These are phyloP conservation scores for Anthonomus grandis DNA, from an alignment of 1,140 invertebrate genomes.

Conservation along the genomic window DNA sequence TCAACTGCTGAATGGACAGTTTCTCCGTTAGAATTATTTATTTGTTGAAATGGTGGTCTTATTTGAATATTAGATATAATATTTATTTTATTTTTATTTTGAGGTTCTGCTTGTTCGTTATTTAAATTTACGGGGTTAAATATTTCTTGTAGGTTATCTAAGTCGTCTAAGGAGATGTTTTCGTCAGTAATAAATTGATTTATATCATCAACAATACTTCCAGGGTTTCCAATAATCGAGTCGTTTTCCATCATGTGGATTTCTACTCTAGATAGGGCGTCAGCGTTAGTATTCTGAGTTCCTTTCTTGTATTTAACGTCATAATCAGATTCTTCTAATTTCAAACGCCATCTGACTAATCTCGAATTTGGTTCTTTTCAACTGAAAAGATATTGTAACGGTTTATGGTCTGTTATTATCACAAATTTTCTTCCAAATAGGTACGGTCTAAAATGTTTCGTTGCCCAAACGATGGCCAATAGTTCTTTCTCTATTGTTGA, in stretches of 20 bases:
- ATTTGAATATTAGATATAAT: no score
- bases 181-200: no score
- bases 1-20: no score
- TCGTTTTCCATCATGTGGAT: conserved; percentile 1
- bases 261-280: conserved; percentile 9
- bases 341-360: conserved; percentile 49
- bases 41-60: no score
- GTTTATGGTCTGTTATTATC: conserved; percentile 30
- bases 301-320: conserved; percentile 48
- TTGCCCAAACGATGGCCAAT: conserved; percentile 43
- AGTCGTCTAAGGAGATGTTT: no score
- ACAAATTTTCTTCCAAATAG: conserved; percentile 26
- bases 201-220: conserved; percentile 5
- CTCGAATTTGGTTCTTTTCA: conserved; percentile 46
- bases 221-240: conserved; percentile 5
- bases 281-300: conserved; percentile 35
- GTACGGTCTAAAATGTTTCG: conserved; percentile 35
- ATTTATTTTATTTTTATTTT: no score
- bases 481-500: conserved; percentile 41
- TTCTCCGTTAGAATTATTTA: no score
- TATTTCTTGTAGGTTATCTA: no score
- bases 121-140: no score
- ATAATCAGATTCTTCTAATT: conserved; percentile 48
- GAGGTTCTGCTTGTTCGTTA: no score
- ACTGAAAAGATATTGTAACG: conserved; percentile 40